Conservation (phyloP, 2,797 vertebrate species). For the Sphenopsis melanotis region DNA sequence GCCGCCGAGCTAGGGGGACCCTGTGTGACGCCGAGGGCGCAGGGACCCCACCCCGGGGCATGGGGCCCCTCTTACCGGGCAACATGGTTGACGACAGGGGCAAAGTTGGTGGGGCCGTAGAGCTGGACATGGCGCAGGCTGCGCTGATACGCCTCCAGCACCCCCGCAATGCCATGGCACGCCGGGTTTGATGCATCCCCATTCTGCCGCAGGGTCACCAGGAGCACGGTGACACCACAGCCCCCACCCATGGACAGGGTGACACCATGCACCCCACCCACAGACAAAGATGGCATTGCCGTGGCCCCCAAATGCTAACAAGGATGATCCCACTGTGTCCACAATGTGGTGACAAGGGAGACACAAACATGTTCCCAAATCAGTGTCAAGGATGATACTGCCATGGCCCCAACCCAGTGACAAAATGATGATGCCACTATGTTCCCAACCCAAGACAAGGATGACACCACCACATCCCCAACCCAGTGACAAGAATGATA, state of each 20-base stretch:
- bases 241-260: too few relatives aligned
- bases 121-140: conserved; percentile 94
- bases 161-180: conserved; percentile 91
- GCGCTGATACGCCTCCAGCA: conserved; percentile 92
- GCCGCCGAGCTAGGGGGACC: conserved; percentile 80
- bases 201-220: conserved; percentile 73
- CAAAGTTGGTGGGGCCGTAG: conserved; percentile 94
- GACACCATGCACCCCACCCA: neutral
- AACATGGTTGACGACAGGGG: conserved; percentile 92
- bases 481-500: neutral
- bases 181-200: conserved; percentile 91
- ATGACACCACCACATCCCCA: neutral
- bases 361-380: neutral
- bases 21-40: fast-evolving
- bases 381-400: neutral
- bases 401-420: neutral
- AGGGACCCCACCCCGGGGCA: neutral
- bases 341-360: neutral
- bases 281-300: neutral
- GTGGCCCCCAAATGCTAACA: neutral
- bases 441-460: neutral
- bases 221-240: neutral
- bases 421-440: neutral
- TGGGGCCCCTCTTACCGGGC: conserved; percentile 78
- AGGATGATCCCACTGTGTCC: neutral